Evolutionary conservation across 2,888 invertebrate species (phyloP).

Genomic region (Luffia ferchaultella): DNA sequence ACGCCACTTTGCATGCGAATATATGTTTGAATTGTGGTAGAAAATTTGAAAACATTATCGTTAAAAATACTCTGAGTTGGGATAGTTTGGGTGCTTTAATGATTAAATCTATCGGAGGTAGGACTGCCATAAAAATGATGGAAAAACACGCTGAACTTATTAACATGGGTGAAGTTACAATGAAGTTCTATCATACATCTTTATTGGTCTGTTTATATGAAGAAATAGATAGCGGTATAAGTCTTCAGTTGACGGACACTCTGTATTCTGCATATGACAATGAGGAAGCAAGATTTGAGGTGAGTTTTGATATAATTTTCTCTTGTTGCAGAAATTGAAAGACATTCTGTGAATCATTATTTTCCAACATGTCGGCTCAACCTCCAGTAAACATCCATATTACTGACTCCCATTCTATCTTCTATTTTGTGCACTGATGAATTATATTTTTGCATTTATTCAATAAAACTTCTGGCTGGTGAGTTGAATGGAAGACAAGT

Average conservation of each 20-base stretch:
- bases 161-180: constrained; percentile 63
- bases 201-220: constrained; percentile 54
- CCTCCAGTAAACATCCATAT: too few species aligned
- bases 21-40: constrained; percentile 70
- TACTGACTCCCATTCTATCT: too few species aligned
- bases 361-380: constrained; percentile 16
- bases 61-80: constrained; percentile 65
- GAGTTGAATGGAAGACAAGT: too few species aligned
- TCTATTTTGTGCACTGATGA: too few species aligned
- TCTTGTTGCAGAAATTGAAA: not conserved
- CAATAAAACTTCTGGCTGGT: too few species aligned
- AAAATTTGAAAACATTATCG: constrained; percentile 45
- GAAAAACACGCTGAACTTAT: constrained; percentile 61
- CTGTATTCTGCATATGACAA: constrained; percentile 43
- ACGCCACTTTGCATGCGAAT: constrained; percentile 62
- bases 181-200: constrained; percentile 68
- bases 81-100: constrained; percentile 65
- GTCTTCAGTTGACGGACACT: constrained; percentile 39
- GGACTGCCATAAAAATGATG: constrained; percentile 63
- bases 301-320: constrained; percentile 23
- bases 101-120: constrained; percentile 68
- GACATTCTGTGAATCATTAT: constrained; percentile 1
- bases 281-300: constrained; percentile 44
- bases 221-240: constrained; percentile 39
- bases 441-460: too few species aligned